A percentile compares a stretch with the other conserved stretches of the same genome.
Evolutionary conservation across 2,113 vertebrate genomes (phyloP).

Genomic region (Naja naja): DNA sequence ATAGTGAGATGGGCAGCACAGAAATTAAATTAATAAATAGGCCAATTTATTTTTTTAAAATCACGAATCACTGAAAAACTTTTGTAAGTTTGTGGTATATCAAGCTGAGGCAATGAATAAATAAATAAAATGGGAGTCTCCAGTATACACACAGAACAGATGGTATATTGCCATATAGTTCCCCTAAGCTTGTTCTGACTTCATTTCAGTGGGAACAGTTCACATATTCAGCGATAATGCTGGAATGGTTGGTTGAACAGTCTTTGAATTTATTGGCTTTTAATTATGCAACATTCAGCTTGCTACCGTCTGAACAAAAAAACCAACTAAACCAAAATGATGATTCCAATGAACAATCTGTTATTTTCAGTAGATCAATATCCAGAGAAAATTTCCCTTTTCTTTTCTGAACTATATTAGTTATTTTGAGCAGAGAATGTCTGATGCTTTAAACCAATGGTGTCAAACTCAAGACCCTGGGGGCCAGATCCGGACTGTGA

Average conservation of each 20-base stretch:
- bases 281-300: neutral
- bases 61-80: neutral
- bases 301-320: neutral
- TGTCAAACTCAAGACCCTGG: too few species aligned
- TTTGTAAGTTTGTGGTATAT: neutral
- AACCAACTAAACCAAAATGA: neutral
- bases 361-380: neutral
- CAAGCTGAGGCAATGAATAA: neutral
- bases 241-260: neutral
- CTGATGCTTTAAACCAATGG: neutral
- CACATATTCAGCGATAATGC: neutral
- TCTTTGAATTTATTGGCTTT: neutral
- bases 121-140: neutral
- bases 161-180: neutral
- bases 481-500: too few species aligned
- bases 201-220: neutral
- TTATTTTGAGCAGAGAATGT: neutral
- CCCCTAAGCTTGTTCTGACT: neutral
- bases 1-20: neutral
- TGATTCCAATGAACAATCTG: neutral
- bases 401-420: neutral
- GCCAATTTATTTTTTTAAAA: neutral
- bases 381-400: neutral
- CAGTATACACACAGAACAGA: neutral
- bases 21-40: neutral